phyloP scores from a whole-genome alignment of 2,797 vertebrate genomes.

The Selene dorsalis region DNA sequence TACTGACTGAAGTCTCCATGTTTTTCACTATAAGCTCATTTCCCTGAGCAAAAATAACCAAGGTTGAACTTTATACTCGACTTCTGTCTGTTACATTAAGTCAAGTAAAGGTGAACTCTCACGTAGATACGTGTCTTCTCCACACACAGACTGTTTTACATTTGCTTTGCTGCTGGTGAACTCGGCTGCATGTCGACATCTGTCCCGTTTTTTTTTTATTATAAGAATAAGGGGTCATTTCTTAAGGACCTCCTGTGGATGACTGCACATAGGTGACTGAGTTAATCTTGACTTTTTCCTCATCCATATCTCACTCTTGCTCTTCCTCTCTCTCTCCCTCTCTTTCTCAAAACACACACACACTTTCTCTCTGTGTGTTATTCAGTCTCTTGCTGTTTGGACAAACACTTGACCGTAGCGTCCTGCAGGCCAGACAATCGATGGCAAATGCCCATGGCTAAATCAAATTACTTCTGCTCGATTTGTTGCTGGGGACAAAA shows the following conservation, averaged over 20 bases:
- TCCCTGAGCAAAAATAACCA: neutral
- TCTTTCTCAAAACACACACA: neutral
- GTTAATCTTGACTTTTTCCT: conserved; percentile 38
- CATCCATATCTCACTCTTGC: neutral
- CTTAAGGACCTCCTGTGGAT: conserved; percentile 24
- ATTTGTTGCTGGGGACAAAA: conserved; percentile 65
- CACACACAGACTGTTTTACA: neutral
- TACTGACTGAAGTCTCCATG: neutral
- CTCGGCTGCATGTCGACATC: neutral
- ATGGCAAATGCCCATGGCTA: conserved; percentile 76
- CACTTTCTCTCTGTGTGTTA: conserved; percentile 28
- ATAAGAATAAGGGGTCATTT: conserved; percentile 16
- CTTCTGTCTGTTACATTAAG: conserved; percentile 15
- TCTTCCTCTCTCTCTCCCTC: neutral
- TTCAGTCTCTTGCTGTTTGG: conserved; percentile 69
- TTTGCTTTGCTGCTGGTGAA: conserved; percentile 12
- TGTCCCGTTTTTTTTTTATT: neutral
- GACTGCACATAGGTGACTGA: conserved; percentile 32
- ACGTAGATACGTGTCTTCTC: neutral
- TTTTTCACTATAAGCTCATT: neutral
- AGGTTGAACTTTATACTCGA: conserved; percentile 17
- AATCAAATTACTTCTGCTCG: conserved; percentile 79
- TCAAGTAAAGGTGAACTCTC: conserved; percentile 25
- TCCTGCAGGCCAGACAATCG: conserved; percentile 72
- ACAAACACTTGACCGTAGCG: conserved; percentile 75